Evolutionary conservation across 2,888 invertebrate species (phyloP), one percentile per base, ranked within the genome.

Genomic region (Sinelater perroti): DNA sequence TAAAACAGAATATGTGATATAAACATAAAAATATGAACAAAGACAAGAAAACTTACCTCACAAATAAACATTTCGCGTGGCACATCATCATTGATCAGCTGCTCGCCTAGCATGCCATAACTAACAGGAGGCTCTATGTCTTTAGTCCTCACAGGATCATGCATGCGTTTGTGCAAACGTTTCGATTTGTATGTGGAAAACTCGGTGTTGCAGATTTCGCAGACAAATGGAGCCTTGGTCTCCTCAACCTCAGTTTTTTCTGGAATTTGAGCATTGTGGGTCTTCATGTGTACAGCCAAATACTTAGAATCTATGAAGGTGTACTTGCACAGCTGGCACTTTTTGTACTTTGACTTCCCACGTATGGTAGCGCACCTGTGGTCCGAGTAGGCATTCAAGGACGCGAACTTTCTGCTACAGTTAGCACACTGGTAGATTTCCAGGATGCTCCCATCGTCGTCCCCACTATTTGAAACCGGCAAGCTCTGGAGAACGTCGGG

Each of bases 161-260:
- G 91, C 85, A 91, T 90, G 60, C 89, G 82, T 67, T 83, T 84
- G 71, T 91, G 91, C 38, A 91, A 76, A 65, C 88, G 81, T 49
- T 88, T 72, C 3, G 84, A 85, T 69, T 89, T 91, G 63, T 85
- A 85, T 0, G 87, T 83, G 0, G 82, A 81, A 68, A 90, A 90
- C 50, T 81, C 77, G 0, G 90, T 91, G 28, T 83, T 83, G 68
- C 90, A 90, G n/a, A 85, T 79, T 4, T 80, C 79, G 65, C 90
- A 90, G 45, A 81, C 73, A 62, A 81, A 85, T 1, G 79, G 77
- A 2, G 76, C 76, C 14, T 31, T 36, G 4, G 56, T 17, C 6
- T 56, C 36, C 62, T 16, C n/a, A 35, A 56, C 26, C n/a, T 44
- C 14, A 11, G 50, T 56, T 20, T 56, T 65, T 6, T 60, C 35